Percentiles rank a stretch among this genome's conserved stretches.
Evolutionary conservation across 2,797 vertebrate species (phyloP).

Genomic region (Momotus momota): DNA sequence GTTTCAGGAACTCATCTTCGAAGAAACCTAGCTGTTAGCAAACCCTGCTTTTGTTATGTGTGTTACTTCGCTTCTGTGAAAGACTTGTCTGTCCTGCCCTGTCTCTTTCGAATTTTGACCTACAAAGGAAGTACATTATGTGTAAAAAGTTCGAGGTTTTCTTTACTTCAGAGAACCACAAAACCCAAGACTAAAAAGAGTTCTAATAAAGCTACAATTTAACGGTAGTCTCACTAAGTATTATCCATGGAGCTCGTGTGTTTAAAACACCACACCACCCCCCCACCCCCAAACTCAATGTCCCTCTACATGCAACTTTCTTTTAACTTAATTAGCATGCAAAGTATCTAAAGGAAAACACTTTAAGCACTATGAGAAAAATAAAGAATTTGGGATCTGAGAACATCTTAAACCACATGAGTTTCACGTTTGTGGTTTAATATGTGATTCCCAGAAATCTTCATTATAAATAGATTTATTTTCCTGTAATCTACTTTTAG

Average conservation of each 20-base stretch:
- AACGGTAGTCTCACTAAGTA: background rate
- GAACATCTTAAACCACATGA: slow-evolving; percentile 33
- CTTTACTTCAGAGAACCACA: background rate
- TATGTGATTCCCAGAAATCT: slow-evolving; percentile 46
- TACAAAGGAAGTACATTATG: background rate
- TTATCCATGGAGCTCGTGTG: background rate
- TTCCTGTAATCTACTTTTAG: slow-evolving; percentile 28
- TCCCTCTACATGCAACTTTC: background rate
- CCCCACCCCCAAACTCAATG: background rate
- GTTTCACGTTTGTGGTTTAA: slow-evolving; percentile 54
- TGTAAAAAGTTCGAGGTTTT: background rate
- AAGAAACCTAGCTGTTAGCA: background rate
- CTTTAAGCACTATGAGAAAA: background rate
- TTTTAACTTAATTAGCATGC: slow-evolving; percentile 22
- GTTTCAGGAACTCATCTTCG: background rate
- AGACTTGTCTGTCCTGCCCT: background rate
- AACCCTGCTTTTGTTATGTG: background rate
- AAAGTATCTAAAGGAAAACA: slow-evolving; percentile 18
- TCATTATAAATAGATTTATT: slow-evolving; percentile 58
- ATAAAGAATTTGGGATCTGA: slow-evolving; percentile 3
- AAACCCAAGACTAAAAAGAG: background rate
- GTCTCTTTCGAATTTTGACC: background rate
- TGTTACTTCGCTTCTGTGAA: background rate
- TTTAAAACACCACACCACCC: background rate
- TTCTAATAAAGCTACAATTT: background rate